Evolutionary conservation across 2,888 invertebrate species (phyloP), one percentile per base, ranked within the genome.

Genomic region (Sacculina carcini): DNA sequence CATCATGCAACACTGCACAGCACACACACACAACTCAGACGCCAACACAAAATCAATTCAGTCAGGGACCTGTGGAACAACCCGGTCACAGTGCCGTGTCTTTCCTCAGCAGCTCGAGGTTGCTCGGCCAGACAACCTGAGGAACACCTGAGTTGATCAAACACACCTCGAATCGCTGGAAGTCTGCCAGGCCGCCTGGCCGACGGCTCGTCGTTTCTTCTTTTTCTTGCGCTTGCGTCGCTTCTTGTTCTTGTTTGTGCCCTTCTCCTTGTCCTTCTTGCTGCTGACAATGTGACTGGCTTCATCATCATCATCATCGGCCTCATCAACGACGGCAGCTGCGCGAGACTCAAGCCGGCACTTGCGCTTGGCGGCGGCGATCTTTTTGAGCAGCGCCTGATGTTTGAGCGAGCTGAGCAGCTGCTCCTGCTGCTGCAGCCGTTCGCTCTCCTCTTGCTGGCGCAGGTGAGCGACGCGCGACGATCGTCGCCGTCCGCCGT

Each of bases 381-480:
- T 57, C 57, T 58, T 56, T 14, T 52, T 39, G 28, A 54, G 48
- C n/a, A 52, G 48, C 19, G 54, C 53, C 46, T 75, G 75, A 58
- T 73, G 74, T 59, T 78, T 77, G 56, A 77, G 67, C 49, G 77
- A 74, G 3, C 73, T 68, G 42, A 79, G 60, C 0, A 78, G 72
- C n/a, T 79, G 73, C 59, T 82, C 83, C 60, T 84, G 82, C 49
- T 76, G 64, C 55, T 78, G 74, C 12, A 79, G 67, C 1, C 79
- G 66, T 54, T 85, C 81, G 0, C 81, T 81, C 62, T 85, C 83
- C 61, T 86, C 85, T 57, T 76, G 78, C 53, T 86, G 83, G 64
- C 85, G 82, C 60, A 83, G 71, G 64, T 84, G 84, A 0, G 86
- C 87, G 58, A 89, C 82, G 54, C 89, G 71, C 1, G 86, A 70